Evolutionary conservation across 2,113 vertebrate species (phyloP), one percentile per base, ranked within the genome.

Genomic region (Tiliqua scincoides): DNA sequence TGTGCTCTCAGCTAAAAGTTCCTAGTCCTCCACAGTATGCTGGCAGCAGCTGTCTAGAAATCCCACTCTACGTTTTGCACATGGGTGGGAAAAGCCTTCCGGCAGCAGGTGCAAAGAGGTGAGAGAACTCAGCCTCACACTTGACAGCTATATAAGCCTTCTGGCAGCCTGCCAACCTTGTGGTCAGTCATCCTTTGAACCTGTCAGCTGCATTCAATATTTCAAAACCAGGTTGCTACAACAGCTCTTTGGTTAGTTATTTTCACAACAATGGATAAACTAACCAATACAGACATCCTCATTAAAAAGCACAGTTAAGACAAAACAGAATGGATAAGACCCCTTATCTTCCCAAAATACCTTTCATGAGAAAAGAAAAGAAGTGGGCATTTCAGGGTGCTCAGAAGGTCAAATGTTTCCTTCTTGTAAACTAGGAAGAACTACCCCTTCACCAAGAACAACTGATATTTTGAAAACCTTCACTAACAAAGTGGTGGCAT

Each of bases 21-120:
- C 61, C 40, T n/a, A 87, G 54, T 25, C 65, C 65, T 57, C 65
- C 37, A 35, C 40, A 84, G 43, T 65, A 20, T 84, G 81, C 82
- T 84, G 74, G 67, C n/a, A 72, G 40, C 86, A 84, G 82, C 68
- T 80, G 87, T 68, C 82, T 84, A 65, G 43, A 88, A 84, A 88
- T 84, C 82, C 82, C 59, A 80, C 30, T 43, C 70, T 73, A 57
- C 10, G 27, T 79, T 84, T 67, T 88, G 82, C 82, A 84, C 87
- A 88, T 80, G 70, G 68, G 82, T 88, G 75, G 54, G 87, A 73
- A 88, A 88, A 88, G 82, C 86, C 67, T 88, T 88, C 67, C 82
- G 48, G 75, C 82, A 88, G 86, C 87, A 88, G 82, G 87, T 88
- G 82, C 87, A 88, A 65, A 80, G 82, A 84, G 82, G 70, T 88